Base-by-base conservation (phyloP, 2,797 vertebrate species). In the Coregonus suidteri region DNA sequence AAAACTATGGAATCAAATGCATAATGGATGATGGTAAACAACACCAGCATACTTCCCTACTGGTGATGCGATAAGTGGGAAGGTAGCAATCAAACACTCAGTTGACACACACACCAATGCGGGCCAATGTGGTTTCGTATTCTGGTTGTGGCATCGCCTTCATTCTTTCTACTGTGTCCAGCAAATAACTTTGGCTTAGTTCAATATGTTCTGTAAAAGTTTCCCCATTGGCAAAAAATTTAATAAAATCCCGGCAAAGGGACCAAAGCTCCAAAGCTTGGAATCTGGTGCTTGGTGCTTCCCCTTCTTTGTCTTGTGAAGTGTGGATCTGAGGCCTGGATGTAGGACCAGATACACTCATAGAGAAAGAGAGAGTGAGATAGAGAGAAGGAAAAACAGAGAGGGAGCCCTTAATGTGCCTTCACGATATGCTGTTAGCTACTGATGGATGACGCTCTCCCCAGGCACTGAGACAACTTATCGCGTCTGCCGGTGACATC, bases 371-470 rank as follows among this genome's bases (percentile, higher is more conserved):
- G n/a, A 65, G 62, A 62, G 59, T 3, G 64, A 66, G 77, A 84
- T 79, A 4, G 31, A 34, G 11, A 47, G 41, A 47, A 47, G 82
- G 83, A 31, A 25, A 14, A 62, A 64, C 13, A 20, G 34, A 56
- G 81, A 81, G 81, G 86, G 80, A 81, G 80, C 86, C 86, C 85
- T 87, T 85, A 90, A 89, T 89, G 83, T 86, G 83, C 73, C 84
- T 80, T 75, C 80, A 70, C 90, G 90, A 90, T 92, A 93, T 91
- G 93, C 87, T 68, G 82, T 87, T 89, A 86, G 80, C 80, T 76
- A 71, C 87, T 91, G 92, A 89, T 88, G 84, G 85, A 89, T 88
- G 82, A 80, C 34, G 72, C 86, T 82, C 84, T 78, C 84, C 81
- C 70, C 75, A 86, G 88, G 82, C 81, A 65, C 79, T 66, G 74